A percentile compares a stretch with the other conserved stretches of the same genome.
These are phyloP conservation scores for Drosophila macrothrix DNA, from an alignment of 2,888 invertebrate genomes.

Conservation along the genomic window DNA sequence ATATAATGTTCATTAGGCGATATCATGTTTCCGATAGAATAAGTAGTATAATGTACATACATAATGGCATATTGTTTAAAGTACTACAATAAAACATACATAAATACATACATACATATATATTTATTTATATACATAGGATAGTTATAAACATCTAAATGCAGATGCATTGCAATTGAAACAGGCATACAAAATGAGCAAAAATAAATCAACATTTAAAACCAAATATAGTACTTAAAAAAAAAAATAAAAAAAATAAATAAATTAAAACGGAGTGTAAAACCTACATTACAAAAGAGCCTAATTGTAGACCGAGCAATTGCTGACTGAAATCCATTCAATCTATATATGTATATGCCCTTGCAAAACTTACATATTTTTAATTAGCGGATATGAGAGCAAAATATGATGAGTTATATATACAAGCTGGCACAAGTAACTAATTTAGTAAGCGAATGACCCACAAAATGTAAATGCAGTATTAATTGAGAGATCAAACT, in stretches of 20 bases:
- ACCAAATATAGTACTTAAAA: slow-evolving; percentile 19
- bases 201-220: slow-evolving; percentile 17
- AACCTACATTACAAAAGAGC: not conserved
- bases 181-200: slow-evolving; percentile 40
- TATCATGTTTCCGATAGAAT: slow-evolving; percentile 45
- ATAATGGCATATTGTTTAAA: slow-evolving; percentile 32
- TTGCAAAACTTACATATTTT: slow-evolving; percentile 11
- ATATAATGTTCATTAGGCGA: slow-evolving; percentile 47
- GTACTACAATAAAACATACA: slow-evolving; percentile 37
- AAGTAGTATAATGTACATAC: slow-evolving; percentile 30
- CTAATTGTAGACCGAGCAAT: not conserved
- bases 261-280: slow-evolving; percentile 1
- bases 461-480: not conserved
- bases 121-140: slow-evolving; percentile 28
- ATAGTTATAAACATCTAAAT: slow-evolving; percentile 33
- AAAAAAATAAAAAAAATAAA: slow-evolving; percentile 3
- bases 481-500: too few relatives aligned
- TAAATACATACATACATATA: slow-evolving; percentile 34
- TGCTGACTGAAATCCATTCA: slow-evolving; percentile 9
- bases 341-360: slow-evolving; percentile 1
- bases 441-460: not conserved
- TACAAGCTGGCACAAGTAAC: not conserved
- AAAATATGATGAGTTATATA: not conserved
- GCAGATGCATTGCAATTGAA: slow-evolving; percentile 47
- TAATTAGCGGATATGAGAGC: not conserved